phyloP scores from a whole-genome alignment of 2,888 invertebrate genomes.

The Portevinia maculata region DNA sequence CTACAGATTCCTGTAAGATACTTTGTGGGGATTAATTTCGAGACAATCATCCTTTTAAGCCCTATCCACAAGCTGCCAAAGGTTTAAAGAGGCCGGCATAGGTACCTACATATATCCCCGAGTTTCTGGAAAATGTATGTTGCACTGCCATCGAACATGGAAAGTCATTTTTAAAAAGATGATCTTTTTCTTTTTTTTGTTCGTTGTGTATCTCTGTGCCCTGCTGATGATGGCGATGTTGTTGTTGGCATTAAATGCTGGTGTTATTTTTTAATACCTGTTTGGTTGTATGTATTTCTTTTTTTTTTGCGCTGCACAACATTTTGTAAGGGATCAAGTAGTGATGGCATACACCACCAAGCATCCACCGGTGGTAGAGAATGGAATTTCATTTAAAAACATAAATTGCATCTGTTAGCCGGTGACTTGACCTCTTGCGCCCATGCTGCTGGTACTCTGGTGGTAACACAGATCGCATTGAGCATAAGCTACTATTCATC shows the following conservation, averaged over 20 bases:
- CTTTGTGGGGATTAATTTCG: conserved; percentile 74
- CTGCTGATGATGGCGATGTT: conserved; percentile 36
- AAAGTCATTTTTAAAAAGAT: conserved; percentile 74
- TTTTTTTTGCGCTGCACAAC: conserved; percentile 39
- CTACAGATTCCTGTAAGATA: conserved; percentile 73
- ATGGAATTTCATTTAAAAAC: conserved; percentile 74
- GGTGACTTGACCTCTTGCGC: conserved; percentile 74
- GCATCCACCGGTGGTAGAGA: conserved; percentile 34
- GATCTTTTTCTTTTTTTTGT: conserved; percentile 49
- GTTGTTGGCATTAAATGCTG: conserved; percentile 69
- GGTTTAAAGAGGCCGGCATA: conserved; percentile 55
- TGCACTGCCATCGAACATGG: conserved; percentile 73
- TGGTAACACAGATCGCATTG: conserved; percentile 9
- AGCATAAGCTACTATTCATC: conserved; percentile 32
- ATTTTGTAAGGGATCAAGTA: conserved; percentile 65
- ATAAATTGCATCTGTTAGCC: conserved; percentile 74
- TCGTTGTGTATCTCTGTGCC: conserved; percentile 19
- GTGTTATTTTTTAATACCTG: conserved; percentile 72
- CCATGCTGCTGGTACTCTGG: conserved; percentile 60
- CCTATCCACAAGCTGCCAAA: conserved; percentile 60
- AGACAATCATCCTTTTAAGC: conserved; percentile 72
- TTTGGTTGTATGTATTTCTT: conserved; percentile 37
- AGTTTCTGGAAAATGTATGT: conserved; percentile 65
- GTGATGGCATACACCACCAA: conserved; percentile 62
- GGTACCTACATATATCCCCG: conserved; percentile 3